Conservation (phyloP, 1,140 invertebrate species). For the Aphaenogaster floridana region DNA sequence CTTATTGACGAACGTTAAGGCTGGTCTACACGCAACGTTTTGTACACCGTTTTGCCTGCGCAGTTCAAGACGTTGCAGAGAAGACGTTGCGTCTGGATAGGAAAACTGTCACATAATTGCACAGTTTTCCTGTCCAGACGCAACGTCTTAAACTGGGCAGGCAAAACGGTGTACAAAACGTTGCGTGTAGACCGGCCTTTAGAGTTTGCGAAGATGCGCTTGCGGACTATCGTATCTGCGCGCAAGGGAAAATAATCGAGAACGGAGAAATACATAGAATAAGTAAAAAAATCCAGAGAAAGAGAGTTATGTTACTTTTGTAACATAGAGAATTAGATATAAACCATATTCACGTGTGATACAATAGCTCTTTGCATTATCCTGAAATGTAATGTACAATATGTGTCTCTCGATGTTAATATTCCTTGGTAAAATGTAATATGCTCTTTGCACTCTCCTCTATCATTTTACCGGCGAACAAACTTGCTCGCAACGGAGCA, state of each 20-base stretch:
- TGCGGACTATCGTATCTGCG: background rate
- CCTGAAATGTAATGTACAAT: background rate
- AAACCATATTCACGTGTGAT: background rate
- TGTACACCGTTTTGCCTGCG: no score
- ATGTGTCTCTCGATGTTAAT: background rate
- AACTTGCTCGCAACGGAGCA: constrained; percentile 30
- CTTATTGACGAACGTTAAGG: background rate
- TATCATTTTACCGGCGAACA: constrained; percentile 18
- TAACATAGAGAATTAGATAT: background rate
- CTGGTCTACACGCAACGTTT: no score
- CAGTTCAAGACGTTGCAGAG: no score
- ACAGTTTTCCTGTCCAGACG: no score
- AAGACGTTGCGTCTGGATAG: no score
- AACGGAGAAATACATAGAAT: background rate
- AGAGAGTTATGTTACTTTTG: background rate
- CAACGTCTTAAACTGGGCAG: no score
- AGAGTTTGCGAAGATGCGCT: background rate
- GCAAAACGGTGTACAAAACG: no score
- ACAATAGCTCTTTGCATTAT: background rate
- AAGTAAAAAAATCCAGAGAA: background rate
- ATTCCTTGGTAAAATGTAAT: background rate
- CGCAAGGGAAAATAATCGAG: background rate
- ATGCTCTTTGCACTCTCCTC: background rate
- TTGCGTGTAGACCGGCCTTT: no score
- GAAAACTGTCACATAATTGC: no score